Conservation (phyloP, 92 coral and sea anemone genomes). For the Porites rus region DNA sequence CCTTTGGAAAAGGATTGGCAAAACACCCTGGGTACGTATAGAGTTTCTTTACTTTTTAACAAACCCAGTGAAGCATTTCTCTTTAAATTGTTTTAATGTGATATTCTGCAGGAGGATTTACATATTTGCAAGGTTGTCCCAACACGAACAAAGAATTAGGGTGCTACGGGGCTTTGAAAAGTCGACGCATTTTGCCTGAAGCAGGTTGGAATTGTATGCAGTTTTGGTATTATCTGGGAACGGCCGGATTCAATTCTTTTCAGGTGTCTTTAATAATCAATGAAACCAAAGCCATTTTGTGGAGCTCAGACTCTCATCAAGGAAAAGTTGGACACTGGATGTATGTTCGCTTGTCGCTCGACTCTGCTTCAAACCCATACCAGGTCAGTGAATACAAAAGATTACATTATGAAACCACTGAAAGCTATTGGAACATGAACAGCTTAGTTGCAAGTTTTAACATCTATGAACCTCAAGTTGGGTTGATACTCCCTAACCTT, state of each 20-base stretch:
- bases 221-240: slow-evolving; percentile 57
- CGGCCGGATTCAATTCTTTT: background rate
- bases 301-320: slow-evolving; percentile 16
- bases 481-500: no score
- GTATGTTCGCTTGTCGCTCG: slow-evolving; percentile 33
- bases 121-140: slow-evolving; percentile 25
- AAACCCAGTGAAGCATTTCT: no score
- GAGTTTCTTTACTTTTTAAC: no score
- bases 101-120: slow-evolving; percentile 16
- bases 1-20: slow-evolving; percentile 40
- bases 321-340: slow-evolving; percentile 23
- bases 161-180: slow-evolving; percentile 25
- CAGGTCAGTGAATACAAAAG: background rate
- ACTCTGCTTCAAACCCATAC: background rate
- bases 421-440: background rate
- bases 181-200: slow-evolving; percentile 23
- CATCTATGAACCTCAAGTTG: background rate
- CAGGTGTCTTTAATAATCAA: slow-evolving; percentile 26
- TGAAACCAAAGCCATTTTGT: background rate
- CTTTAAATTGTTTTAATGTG: no score
- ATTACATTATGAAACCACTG: background rate
- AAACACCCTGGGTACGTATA: slow-evolving; percentile 17
- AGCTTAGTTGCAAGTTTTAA: background rate
- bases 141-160: background rate
- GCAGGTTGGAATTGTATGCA: slow-evolving; percentile 43